Percentiles rank a stretch among this genome's conserved stretches.
Evolutionary conservation across 1,140 invertebrate genomes (phyloP).

Genomic region (Bicyclus anynana): DNA sequence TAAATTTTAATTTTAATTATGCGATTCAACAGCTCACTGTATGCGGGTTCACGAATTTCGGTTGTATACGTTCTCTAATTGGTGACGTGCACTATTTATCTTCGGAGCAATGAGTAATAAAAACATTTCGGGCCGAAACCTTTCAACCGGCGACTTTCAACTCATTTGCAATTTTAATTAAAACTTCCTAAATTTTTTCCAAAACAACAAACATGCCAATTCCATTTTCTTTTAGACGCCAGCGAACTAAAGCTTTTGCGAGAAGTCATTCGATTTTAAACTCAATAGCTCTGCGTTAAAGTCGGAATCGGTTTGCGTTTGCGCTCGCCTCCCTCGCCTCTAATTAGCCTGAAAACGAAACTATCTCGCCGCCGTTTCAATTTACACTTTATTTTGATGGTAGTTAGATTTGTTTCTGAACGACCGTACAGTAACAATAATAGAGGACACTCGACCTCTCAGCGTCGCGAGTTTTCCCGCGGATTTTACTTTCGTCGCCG

Average conservation of each 20-base stretch:
- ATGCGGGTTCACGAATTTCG: not conserved
- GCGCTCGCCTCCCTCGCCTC: conserved; percentile 40
- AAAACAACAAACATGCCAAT: conserved; percentile 33
- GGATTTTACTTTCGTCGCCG: conserved; percentile 42
- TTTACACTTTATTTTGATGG: conserved; percentile 34
- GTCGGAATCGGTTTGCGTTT: conserved; percentile 35
- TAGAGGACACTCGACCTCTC: conserved; percentile 66
- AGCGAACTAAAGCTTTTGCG: conserved; percentile 34
- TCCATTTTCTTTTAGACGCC: conserved; percentile 35
- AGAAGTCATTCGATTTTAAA: conserved; percentile 17
- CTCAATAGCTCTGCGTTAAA: conserved; percentile 24
- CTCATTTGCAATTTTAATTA: conserved; percentile 4
- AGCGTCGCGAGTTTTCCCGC: conserved; percentile 51
- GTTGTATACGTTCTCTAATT: not conserved
- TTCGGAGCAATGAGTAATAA: not conserved
- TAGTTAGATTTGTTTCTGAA: conserved; percentile 32
- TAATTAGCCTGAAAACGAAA: conserved; percentile 74
- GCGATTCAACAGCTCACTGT: too few species aligned
- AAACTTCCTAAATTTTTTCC: not conserved
- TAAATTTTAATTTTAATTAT: too few species aligned
- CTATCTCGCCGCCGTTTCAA: conserved; percentile 34
- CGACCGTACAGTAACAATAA: conserved; percentile 42
- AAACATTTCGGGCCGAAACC: not conserved
- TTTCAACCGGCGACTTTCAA: conserved; percentile 1
- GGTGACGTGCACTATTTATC: not conserved